Base-by-base conservation (phyloP, 2,797 vertebrate species). In the Florisuga fusca region DNA sequence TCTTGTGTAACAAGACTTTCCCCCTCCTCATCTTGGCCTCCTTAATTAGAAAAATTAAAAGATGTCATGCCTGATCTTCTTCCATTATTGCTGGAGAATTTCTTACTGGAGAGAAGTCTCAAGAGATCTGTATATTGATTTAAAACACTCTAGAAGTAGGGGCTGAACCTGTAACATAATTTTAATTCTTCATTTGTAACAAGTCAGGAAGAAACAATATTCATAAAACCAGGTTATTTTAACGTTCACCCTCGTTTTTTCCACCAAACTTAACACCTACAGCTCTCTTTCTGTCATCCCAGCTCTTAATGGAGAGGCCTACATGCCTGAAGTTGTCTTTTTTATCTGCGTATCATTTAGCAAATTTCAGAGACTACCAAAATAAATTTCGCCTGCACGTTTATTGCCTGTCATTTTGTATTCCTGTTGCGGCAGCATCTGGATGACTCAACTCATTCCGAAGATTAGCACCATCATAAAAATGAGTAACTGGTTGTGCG, bases 401-500 rank as follows among this genome's bases (percentile, higher is more conserved):
- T 88, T 94, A 57, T 76, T 67, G 76, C 57, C 82, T 81, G 66
- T 84, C 68, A 41, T 68, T 23, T 33, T 41, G 79, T 45, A 66
- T 76, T 79, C 45, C 69, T 90, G 82, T 84, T 86, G 74, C 31
- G 71, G 84, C 89, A 86, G 79, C 26, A 41, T 75, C 89, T 78
- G 69, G 57, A 43, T 93, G 89, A 96, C 68, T 84, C 91, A 79
- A 31, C 5, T 87, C 48, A 50, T 67, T 54, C 62, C 29, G 51
- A 67, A 46, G 76, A 88, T 93, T 23, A 73, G 43, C 62, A 23
- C 67, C 92, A 84, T 94, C 82, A 59, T 72, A 73, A 84, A 93
- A 84, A 71, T 81, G 82, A 91, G 82, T 29, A 82, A 88, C 89
- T 71, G 91, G 85, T 88, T 51, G 23, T 76, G 63, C 89, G 41